Evolutionary conservation across 2,888 invertebrate genomes (phyloP).

Genomic region (Euclidia mi): DNA sequence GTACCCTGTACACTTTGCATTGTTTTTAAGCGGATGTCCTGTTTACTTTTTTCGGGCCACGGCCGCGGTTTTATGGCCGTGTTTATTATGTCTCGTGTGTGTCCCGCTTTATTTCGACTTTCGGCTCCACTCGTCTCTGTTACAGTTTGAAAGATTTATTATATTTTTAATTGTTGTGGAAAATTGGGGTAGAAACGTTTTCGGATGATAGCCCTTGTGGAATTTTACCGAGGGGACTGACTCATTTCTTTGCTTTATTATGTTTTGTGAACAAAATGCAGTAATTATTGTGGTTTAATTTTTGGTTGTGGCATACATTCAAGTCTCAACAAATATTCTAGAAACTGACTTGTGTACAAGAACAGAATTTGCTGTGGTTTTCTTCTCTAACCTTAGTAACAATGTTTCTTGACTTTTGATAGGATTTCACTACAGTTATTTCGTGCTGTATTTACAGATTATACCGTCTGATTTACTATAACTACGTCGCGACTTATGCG

Average conservation of each 20-base stretch:
- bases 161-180: constrained; percentile 52
- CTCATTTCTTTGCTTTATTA: background rate
- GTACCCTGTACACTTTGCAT: constrained; percentile 68
- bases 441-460: too few relatives aligned
- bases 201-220: constrained; percentile 43
- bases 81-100: constrained; percentile 66
- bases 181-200: constrained; percentile 36
- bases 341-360: too few relatives aligned
- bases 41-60: constrained; percentile 71
- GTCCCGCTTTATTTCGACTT: constrained; percentile 53
- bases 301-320: too few relatives aligned
- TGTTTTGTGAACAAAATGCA: background rate
- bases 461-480: too few relatives aligned
- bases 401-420: too few relatives aligned
- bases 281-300: too few relatives aligned
- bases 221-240: background rate
- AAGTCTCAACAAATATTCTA: too few relatives aligned
- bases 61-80: constrained; percentile 64
- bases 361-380: too few relatives aligned
- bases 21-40: constrained; percentile 79
- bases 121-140: constrained; percentile 54
- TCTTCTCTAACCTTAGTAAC: too few relatives aligned
- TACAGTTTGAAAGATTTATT: constrained; percentile 65
- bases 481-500: too few relatives aligned
- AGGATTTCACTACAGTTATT: too few relatives aligned